Evolutionary conservation across 2,888 invertebrate genomes (phyloP).

Genomic region (Trypoxylon attenuatum): DNA sequence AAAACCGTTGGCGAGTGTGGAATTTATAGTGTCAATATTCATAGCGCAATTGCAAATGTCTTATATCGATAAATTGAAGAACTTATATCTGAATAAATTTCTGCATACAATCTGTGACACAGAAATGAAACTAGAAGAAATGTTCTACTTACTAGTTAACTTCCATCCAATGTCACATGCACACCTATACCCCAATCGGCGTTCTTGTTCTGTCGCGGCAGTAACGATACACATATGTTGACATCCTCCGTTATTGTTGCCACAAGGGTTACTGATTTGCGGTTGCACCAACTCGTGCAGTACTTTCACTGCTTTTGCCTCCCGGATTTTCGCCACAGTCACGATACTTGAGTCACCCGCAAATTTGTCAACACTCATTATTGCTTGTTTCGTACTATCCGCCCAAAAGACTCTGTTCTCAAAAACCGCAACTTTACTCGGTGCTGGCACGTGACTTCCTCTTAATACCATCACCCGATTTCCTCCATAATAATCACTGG

Average conservation of each 20-base stretch:
- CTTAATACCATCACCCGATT: slow-evolving; percentile 87
- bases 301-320: slow-evolving; percentile 89
- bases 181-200: slow-evolving; percentile 89
- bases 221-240: slow-evolving; percentile 96
- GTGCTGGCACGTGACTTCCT: slow-evolving; percentile 90
- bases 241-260: slow-evolving; percentile 91
- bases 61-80: too few species aligned
- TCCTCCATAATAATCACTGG: slow-evolving; percentile 93
- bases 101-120: too few species aligned
- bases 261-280: slow-evolving; percentile 85
- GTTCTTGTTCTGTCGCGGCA: slow-evolving; percentile 78
- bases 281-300: slow-evolving; percentile 87
- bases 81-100: too few species aligned
- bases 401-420: slow-evolving; percentile 94
- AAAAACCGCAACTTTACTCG: slow-evolving; percentile 87
- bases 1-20: too few species aligned
- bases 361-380: slow-evolving; percentile 91
- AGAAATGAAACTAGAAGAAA: too few species aligned
- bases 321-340: slow-evolving; percentile 86
- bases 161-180: slow-evolving; percentile 93
- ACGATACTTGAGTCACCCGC: slow-evolving; percentile 87
- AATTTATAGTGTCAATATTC: too few species aligned
- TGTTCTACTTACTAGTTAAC: slow-evolving; percentile 78
- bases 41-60: too few species aligned
- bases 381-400: slow-evolving; percentile 91